A percentile compares a stretch with the other conserved stretches of the same genome.
Evolutionary conservation across 2,888 invertebrate species (phyloP).

Genomic region (Euzophera pinguis): DNA sequence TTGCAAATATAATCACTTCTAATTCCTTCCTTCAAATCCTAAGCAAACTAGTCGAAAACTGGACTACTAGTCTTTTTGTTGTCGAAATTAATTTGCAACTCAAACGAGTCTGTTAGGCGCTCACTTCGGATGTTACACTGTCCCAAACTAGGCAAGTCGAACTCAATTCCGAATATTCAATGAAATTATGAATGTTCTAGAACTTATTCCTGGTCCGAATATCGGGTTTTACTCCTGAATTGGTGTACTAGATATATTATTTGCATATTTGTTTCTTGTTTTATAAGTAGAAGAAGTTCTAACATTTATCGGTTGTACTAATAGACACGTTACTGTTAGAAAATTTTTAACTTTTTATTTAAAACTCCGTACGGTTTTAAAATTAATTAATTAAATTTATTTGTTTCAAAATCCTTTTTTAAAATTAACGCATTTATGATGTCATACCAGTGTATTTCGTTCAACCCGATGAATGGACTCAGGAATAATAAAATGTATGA

Average conservation of each 20-base stretch:
- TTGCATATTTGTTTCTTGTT: no score
- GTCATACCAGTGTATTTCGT: no score
- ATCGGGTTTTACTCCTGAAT: background rate
- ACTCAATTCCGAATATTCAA: background rate
- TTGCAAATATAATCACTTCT: background rate
- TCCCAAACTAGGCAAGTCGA: background rate
- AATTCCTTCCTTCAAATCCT: background rate
- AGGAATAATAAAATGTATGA: no score
- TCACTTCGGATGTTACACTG: background rate
- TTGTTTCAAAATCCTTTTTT: no score
- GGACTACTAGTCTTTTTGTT: background rate
- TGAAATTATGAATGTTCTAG: background rate
- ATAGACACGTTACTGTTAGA: no score
- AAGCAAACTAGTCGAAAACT: background rate
- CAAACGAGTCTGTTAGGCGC: background rate
- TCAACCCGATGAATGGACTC: no score
- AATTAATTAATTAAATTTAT: no score
- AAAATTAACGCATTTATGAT: no score
- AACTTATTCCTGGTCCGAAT: background rate
- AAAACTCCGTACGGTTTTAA: no score
- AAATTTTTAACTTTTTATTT: no score
- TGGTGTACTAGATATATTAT: background rate
- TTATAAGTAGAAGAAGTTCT: no score
- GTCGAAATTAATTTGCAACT: conserved; percentile 3
- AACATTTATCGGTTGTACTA: no score